Evolutionary conservation across 2,113 vertebrate genomes (phyloP), one percentile per base, ranked within the genome.

Genomic region (Cricetomys ansorgei): DNA sequence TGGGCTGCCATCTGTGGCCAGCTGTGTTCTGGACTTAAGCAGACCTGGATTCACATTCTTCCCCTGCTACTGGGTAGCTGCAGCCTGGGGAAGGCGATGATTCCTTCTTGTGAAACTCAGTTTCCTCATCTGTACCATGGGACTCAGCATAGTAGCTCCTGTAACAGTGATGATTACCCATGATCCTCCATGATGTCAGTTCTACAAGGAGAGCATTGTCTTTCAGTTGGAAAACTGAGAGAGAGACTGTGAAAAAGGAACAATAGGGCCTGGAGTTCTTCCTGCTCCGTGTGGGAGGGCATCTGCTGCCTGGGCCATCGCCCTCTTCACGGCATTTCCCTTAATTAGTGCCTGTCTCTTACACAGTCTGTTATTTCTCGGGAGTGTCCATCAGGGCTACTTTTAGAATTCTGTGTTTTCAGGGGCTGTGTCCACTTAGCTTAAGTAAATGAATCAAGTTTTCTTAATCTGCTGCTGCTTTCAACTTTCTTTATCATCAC

Each of bases 281-380:
- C 16, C 0, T 31, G 17, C 34, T 59, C 59, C 40, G 0, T 19
- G 16, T 85, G 81, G 59, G 4, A 40, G 91, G 81, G 31, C 31
- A 67, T 43, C 0, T 0, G 50, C 85, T 59, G 48, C 0, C 0
- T 0, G 0, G 50, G 72, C 55, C 88, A 34, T 67, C 40, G 59
- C 70, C 69, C 85, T 83, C 59, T 59, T 40, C 0, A 1, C 15
- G 69, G 73, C 91, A 23, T 88, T 84, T 84, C 92, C 94, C 84
- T 43, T 95, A 95, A 95, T 92, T 77, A 92, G 92, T 73, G 57
- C 53, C 37, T 21, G 65, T 76, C 57, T 84, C 29, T 65, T 93
- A 50, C 70, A 90, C 55, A 94, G 79, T 65, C 95, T 96, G 3
- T 94, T 37, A 96, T 96, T 97, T 95, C 88, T 84, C 70, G 88